Percentiles rank a stretch among this genome's conserved stretches.
Evolutionary conservation across 2,888 invertebrate genomes (phyloP).

Genomic region (Conchocele bisecta): DNA sequence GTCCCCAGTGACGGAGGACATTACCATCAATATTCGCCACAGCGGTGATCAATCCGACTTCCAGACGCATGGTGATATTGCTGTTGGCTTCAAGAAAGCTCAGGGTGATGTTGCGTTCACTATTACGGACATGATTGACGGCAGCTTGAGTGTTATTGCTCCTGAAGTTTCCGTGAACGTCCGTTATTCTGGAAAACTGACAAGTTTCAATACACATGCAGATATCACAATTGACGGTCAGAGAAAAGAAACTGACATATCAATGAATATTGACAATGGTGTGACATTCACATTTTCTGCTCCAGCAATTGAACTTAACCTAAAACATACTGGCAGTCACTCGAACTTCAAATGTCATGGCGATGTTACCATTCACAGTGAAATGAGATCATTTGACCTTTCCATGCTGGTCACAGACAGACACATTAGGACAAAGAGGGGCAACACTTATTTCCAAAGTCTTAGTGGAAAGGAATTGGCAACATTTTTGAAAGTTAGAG

Average conservation of each 20-base stretch:
- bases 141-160: too few relatives aligned
- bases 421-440: too few relatives aligned
- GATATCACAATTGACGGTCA: slow-evolving; percentile 12
- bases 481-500: too few relatives aligned
- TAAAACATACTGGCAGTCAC: background rate
- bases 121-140: too few relatives aligned
- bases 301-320: background rate
- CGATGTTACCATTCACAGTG: background rate
- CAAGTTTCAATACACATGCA: slow-evolving; percentile 12
- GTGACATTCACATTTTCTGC: background rate
- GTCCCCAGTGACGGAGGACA: too few relatives aligned
- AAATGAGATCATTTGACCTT: background rate
- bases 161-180: background rate
- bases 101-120: background rate
- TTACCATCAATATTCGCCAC: too few relatives aligned
- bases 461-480: too few relatives aligned
- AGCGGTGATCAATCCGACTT: too few relatives aligned
- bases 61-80: background rate
- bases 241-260: slow-evolving; percentile 1
- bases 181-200: slow-evolving; percentile 4
- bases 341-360: background rate
- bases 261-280: background rate
- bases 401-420: too few relatives aligned
- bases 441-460: too few relatives aligned
- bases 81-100: background rate